Evolutionary conservation across 2,113 vertebrate species (phyloP), one percentile per base, ranked within the genome.

Genomic region (Spea bombifrons): DNA sequence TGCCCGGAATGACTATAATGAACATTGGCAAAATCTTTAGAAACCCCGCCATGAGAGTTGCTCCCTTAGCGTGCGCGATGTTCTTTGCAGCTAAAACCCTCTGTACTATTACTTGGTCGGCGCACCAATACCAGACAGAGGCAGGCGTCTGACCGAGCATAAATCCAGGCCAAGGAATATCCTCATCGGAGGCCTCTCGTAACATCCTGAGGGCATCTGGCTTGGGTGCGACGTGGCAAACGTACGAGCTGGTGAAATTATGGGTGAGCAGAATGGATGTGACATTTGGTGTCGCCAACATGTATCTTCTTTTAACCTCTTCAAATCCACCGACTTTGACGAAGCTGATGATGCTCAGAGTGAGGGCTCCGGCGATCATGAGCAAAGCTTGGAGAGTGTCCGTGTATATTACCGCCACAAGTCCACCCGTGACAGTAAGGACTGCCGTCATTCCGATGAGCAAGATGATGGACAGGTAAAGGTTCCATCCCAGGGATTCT

Each of bases 71-170:
- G 3, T 99, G 96, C 76, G 89, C 92, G 63, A 99, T 92, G 88
- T 98, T 99, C 87, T 98, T 99, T 61, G 97, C 97, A 0, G 97
- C 96, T 49, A 99, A 88, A 0, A 99, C 97, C 82, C 97, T 91
- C 88, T 99, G 97, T 66, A 99, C 97, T 15, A 99, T 99, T 83
- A 99, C 97, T 84, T 99, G 97, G 88, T 99, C 97, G 0, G 97
- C 95, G 86, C 97, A 99, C 97, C 97, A 99, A 87, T 99, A 99
- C 97, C 97, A 99, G 48, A 99, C 96, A 0, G 97, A 99, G n/a
- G 97, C 95, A 17, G 97, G 96, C 0, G 97, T 99, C 86, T 99
- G 97, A 48, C 97, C 97, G 15, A 99, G 86, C 66, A 99, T 68
- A 78, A 99, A 99, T 4, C 97, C 97, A 0, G 97, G 97, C 97